Evolutionary conservation across 2,113 vertebrate species (phyloP), one percentile per base, ranked within the genome.

Genomic region (Anolis sagrei): DNA sequence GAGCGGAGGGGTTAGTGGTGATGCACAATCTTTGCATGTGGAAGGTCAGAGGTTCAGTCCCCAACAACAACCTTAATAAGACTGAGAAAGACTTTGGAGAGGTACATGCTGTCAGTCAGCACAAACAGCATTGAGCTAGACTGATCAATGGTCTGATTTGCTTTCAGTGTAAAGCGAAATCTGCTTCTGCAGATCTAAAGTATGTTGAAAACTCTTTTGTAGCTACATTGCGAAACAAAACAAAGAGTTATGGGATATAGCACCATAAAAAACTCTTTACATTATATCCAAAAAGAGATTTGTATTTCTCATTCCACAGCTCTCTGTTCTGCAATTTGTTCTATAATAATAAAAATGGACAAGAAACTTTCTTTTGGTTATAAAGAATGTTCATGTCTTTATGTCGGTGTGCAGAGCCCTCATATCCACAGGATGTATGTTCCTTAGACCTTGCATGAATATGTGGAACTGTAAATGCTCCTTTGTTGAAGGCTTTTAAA

Each of bases 221-320:
- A 68, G 23, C 7, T 9, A 68, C 64, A 29, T 25, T n/a, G 7
- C 39, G 39, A 44, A 44, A 44, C 39, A 44, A 44, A 44, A 44
- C 39, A 44, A 44, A 44, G 39, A 44, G 7, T 73, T 32, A 29
- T 10, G 44, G 87, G 81, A 87, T 34, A 72, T 82, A 72, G 70
- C 39, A 44, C 76, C 0, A 0, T 61, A 14, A 77, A 11, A 16
- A 34, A 32, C 21, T 61, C 32, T 58, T 58, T 0, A 1, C 18
- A 58, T 58, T 58, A 29, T 68, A 68, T 29, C 29, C 10, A 11
- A 68, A 18, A 58, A 18, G 29, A 68, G 7, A 68, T 18, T 49
- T 8, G 62, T 88, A 34, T 62, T 7, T 85, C 3, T 4, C 36
- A 21, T 75, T 34, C 19, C 54, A 36, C 16, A 66, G 21, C 23